Evolutionary conservation across 2,113 vertebrate species (phyloP), one percentile per base, ranked within the genome.

Genomic region (Peromyscus maniculatus): DNA sequence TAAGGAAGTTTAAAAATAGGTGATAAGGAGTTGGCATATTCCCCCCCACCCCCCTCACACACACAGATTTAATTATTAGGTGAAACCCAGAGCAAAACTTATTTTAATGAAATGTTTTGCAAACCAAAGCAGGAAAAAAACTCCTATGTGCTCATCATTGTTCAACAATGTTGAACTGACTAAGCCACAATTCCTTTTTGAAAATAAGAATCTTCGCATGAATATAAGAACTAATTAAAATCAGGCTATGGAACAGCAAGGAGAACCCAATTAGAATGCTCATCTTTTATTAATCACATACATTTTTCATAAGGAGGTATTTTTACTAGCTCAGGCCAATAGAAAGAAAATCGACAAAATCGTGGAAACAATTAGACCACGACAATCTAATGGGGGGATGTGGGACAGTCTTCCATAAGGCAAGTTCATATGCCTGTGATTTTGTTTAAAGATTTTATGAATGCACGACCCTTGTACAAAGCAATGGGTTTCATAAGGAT

Each of bases 271-370:
- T 98, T 97, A 90, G 94, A 96, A 52, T 24, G 71, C 39, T 98
- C 96, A 95, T 96, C 92, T 98, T 97, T 96, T 91, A 97, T 95
- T 98, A 97, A 98, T 96, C 91, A 5, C 46, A 71, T 93, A 26
- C 67, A 97, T 98, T 97, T 97, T 96, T 98, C 89, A 96, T 95
- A 95, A 95, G 91, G 59, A 97, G 91, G 95, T 97, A 92, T 95
- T 98, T 92, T 97, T 93, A 59, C 89, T 82, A 96, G 89, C 90
- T 95, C n/a, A 43, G 24, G 62, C 77, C 91, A 95, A 83, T n/a
- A 59, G 80, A 57, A 91, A 93, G 92, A 79, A 95, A 87, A 93
- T 93, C 31, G 74, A 78, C 52, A n/a, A 64, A 91, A 97, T 59
- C n/a, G 82, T 39, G 62, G 36, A 26, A 90, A 74, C 13, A 67